Percentiles rank a stretch among this genome's conserved stretches.
These are phyloP conservation scores for Trichonephila clavata DNA, from an alignment of 1,140 invertebrate species.

Conservation along the genomic window DNA sequence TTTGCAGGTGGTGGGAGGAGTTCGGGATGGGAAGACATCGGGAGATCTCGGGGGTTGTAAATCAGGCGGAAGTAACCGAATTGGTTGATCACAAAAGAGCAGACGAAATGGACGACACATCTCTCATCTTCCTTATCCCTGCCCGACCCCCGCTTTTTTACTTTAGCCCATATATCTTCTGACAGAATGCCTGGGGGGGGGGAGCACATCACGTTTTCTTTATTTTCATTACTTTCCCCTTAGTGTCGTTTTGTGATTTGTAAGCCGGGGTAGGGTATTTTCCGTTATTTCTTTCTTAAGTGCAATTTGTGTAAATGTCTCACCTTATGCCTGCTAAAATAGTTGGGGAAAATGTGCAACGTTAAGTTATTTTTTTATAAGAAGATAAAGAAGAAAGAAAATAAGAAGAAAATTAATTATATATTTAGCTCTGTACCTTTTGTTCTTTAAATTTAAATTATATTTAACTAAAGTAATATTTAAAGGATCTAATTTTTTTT, in stretches of 20 bases:
- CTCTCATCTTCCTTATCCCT: constrained; percentile 71
- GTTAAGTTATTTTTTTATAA: background rate
- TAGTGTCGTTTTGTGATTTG: constrained; percentile 63
- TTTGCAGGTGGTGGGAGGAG: constrained; percentile 70
- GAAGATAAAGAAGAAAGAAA: too few relatives aligned
- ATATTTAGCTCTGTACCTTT: too few relatives aligned
- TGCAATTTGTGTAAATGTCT: background rate
- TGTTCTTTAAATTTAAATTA: too few relatives aligned
- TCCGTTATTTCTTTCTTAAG: background rate
- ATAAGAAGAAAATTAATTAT: too few relatives aligned
- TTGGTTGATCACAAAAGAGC: constrained; percentile 77
- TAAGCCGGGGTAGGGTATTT: background rate
- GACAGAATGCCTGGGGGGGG: constrained; percentile 2
- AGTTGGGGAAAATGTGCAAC: background rate
- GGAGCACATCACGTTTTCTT: constrained; percentile 10
- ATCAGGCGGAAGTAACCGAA: constrained; percentile 77
- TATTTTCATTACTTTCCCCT: constrained; percentile 64
- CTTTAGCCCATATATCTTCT: constrained; percentile 48
- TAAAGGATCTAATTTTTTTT: too few relatives aligned
- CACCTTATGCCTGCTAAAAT: background rate
- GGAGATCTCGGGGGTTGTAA: constrained; percentile 61
- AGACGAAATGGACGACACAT: constrained; percentile 75
- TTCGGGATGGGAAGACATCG: constrained; percentile 46
- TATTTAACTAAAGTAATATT: too few relatives aligned
- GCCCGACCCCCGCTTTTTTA: constrained; percentile 38